A percentile compares a stretch with the other conserved stretches of the same genome.
phyloP scores from a whole-genome alignment of 1,140 invertebrate species.

The Adoxophyes honmai region DNA sequence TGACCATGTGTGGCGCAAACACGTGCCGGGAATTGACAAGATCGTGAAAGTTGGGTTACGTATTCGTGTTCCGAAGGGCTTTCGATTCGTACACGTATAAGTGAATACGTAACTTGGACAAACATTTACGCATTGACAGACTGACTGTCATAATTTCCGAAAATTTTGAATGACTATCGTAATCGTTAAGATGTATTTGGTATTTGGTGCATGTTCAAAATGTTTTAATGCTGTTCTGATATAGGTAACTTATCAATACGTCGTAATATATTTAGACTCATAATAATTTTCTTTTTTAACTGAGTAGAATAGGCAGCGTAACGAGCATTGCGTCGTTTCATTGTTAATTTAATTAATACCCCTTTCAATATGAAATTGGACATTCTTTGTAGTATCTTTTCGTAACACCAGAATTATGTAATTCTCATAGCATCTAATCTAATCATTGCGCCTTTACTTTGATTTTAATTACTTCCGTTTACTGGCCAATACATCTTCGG shows the following conservation, averaged over 20 bases:
- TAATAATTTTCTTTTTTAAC: too few relatives aligned
- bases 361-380: neutral
- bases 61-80: constrained; percentile 31
- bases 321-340: too few relatives aligned
- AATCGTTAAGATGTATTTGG: too few relatives aligned
- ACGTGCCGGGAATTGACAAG: constrained; percentile 37
- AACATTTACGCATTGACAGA: too few relatives aligned
- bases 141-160: too few relatives aligned
- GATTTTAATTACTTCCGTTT: constrained; percentile 13
- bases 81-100: constrained; percentile 25
- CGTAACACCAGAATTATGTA: constrained; percentile 6
- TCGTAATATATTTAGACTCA: too few relatives aligned
- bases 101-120: too few relatives aligned
- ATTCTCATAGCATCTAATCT: neutral
- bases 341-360: neutral
- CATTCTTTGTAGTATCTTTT: neutral
- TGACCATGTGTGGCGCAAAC: constrained; percentile 19
- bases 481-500: neutral
- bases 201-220: too few relatives aligned
- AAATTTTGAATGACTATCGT: too few relatives aligned
- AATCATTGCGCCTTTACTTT: neutral
- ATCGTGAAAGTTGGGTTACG: constrained; percentile 39
- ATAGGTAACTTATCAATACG: too few relatives aligned
- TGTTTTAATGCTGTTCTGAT: too few relatives aligned
- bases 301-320: too few relatives aligned